Evolutionary conservation across 2,113 vertebrate species (phyloP).

Genomic region (Plecotus auritus): DNA sequence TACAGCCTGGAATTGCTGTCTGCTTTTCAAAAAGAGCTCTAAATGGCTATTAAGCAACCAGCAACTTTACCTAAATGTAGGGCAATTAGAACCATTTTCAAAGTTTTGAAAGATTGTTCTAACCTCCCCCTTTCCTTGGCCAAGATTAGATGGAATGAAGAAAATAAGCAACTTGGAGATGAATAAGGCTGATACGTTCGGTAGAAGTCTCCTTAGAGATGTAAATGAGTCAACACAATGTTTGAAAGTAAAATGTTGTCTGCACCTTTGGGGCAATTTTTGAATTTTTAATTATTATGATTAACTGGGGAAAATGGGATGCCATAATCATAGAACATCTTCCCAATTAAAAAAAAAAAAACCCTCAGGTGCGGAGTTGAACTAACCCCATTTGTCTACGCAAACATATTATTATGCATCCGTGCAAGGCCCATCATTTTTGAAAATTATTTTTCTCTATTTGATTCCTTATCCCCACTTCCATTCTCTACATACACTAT

Average conservation of each 20-base stretch:
- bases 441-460: neutral
- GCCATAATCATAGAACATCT: neutral
- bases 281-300: slow-evolving; percentile 50
- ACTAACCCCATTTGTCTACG: neutral
- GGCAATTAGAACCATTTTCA: slow-evolving; percentile 64
- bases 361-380: neutral
- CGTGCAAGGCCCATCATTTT: neutral
- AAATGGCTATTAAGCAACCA: slow-evolving; percentile 55
- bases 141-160: slow-evolving; percentile 52
- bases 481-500: fast-evolving
- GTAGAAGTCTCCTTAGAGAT: neutral
- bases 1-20: slow-evolving; percentile 15
- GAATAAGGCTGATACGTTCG: neutral
- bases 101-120: slow-evolving; percentile 52
- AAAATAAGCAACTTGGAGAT: slow-evolving; percentile 47
- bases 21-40: slow-evolving; percentile 42
- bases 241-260: slow-evolving; percentile 18
- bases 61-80: slow-evolving; percentile 46
- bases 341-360: neutral
- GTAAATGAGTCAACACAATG: neutral
- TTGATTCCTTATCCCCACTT: neutral
- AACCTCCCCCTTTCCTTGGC: slow-evolving; percentile 5
- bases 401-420: neutral
- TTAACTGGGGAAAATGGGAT: slow-evolving; percentile 20
- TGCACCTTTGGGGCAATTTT: neutral